Base-by-base conservation (phyloP, 2,113 vertebrate species). In the Danionella cerebrum region DNA sequence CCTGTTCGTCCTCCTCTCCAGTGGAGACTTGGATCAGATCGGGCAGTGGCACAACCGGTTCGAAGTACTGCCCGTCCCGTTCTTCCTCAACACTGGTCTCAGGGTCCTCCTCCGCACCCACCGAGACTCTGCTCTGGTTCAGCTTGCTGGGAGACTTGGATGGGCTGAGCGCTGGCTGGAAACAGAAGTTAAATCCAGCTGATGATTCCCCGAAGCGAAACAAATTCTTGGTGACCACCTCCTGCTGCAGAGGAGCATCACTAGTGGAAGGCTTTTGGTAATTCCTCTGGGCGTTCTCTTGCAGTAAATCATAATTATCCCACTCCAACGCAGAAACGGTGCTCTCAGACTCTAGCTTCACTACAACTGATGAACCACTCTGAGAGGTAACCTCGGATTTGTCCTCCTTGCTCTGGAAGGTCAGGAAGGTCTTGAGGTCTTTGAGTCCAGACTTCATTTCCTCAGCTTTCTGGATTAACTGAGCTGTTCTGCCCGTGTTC, bases 401-500 rank as follows among this genome's bases (percentile, higher is more conserved):
- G 4, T 76, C 87, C 9, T 90, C 90, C 69, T 90, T 91, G 44
- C 93, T 89, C 77, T 94, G 92, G 18, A 91, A 91, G 1, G 94
- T 97, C 79, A 99, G 82, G 79, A 94, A 92, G 0, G 84, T 93
- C 82, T 98, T 98, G 10, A 99, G 85, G 78, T 98, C 93, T 86
- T 98, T 99, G 16, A 98, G 87, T n/a, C 86, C 96, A 59, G 86
- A 91, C 77, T 99, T 99, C 96, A 98, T 98, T 83, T 98, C 94
- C 82, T 99, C 96, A 14, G 96, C 96, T 84, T 92, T 96, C 82
- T 96, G 89, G 79, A 99, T 99, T 39, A 98, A 89, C 6, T 90
- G 92, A 25, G 96, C 96, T 16, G 95, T 94, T 78, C 92, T 89
- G 22, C 92, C 95, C 0, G 92, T 91, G 82, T 96, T 94, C 25